Conservation (phyloP, 2,797 vertebrate genomes). For the Mycteria americana region DNA sequence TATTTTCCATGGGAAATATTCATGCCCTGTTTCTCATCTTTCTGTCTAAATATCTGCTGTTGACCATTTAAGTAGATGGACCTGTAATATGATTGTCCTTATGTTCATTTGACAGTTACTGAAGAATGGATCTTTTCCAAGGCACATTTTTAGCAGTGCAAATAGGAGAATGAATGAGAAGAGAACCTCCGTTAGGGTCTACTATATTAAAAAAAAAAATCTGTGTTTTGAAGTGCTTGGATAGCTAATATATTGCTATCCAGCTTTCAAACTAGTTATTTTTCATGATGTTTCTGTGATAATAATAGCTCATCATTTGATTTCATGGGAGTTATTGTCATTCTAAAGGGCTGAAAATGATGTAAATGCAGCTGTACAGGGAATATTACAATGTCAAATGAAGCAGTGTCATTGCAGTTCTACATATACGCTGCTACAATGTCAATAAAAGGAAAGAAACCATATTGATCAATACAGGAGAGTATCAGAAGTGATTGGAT, state of each 20-base stretch:
- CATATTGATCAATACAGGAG: constrained; percentile 37
- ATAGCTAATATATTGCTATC: neutral
- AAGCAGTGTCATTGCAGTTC: constrained; percentile 37
- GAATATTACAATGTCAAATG: constrained; percentile 61
- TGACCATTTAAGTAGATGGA: neutral
- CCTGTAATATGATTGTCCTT: neutral
- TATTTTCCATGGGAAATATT: neutral
- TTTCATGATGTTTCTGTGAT: constrained; percentile 48
- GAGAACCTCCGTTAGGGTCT: neutral
- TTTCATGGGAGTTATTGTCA: constrained; percentile 52
- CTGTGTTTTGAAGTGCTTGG: neutral
- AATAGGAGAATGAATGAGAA: neutral
- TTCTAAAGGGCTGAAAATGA: constrained; percentile 44
- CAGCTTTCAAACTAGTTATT: constrained; percentile 15
- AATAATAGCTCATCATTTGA: constrained; percentile 44
- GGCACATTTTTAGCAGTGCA: neutral
- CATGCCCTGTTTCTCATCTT: neutral
- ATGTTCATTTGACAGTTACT: neutral
- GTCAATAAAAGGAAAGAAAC: constrained; percentile 41
- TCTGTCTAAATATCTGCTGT: neutral
- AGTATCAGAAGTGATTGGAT: constrained; percentile 29
- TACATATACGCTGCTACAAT: neutral
- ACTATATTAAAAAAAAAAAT: neutral
- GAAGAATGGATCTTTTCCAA: neutral
- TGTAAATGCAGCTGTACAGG: constrained; percentile 44